These are phyloP conservation scores for Rhodophaea formosa DNA, from an alignment of 2,888 invertebrate genomes.

Conservation along the genomic window DNA sequence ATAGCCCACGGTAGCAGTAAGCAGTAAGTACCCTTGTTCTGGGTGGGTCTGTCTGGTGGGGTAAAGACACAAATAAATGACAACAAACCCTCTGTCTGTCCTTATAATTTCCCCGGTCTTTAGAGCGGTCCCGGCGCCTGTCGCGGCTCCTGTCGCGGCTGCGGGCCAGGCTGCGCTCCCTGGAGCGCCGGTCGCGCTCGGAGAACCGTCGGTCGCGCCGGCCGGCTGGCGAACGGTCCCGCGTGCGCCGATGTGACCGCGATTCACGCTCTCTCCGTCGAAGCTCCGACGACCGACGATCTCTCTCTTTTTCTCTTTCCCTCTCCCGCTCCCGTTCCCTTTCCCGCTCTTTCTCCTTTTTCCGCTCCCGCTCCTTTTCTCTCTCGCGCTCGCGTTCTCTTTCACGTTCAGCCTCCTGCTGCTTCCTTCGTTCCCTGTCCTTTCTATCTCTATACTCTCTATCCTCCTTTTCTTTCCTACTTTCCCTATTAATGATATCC, in stretches of 20 bases:
- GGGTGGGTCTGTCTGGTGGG: too few species aligned
- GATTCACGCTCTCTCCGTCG: conserved; percentile 35
- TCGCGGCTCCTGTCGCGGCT: conserved; percentile 38
- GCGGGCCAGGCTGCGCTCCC: conserved; percentile 46
- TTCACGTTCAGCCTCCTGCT: conserved; percentile 43
- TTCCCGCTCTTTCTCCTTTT: conserved; percentile 41
- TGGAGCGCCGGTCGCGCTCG: conserved; percentile 47
- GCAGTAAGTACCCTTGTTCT: too few species aligned
- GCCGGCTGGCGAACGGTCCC: conserved; percentile 34
- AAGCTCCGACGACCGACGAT: conserved; percentile 41
- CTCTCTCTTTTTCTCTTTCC: conserved; percentile 32
- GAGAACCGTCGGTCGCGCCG: conserved; percentile 37
- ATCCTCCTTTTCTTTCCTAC: conserved; percentile 54
- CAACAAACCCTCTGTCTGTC: conserved; percentile 43
- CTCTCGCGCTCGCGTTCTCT: conserved; percentile 40
- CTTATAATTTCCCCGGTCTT: conserved; percentile 53
- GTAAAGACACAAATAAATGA: too few species aligned
- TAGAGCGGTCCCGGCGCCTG: conserved; percentile 49
- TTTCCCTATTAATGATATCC: conserved; percentile 60
- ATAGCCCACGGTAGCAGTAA: too few species aligned
- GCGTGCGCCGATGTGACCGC: conserved; percentile 39
- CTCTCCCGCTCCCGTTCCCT: conserved; percentile 48
- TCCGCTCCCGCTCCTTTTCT: conserved; percentile 38
- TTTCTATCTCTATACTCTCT: conserved; percentile 62
- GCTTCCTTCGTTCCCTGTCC: conserved; percentile 53